Conservation (phyloP, 2,888 invertebrate species). For the Hypena proboscidalis region DNA sequence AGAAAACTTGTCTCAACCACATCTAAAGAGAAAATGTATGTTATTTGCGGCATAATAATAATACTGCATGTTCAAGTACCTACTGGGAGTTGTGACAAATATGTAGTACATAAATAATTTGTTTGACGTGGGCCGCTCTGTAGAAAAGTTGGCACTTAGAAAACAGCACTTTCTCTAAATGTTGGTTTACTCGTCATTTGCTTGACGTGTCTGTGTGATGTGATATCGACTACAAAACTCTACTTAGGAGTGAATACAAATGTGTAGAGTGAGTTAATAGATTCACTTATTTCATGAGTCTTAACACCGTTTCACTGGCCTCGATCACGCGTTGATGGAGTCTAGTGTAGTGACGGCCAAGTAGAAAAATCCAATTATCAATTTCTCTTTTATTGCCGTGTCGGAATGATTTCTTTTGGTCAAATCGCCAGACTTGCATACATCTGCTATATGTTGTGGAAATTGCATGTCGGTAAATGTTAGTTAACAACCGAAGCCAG, state of each 20-base stretch:
- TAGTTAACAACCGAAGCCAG: not conserved
- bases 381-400: conserved; percentile 38
- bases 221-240: conserved; percentile 19
- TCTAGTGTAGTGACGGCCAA: conserved; percentile 34
- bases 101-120: conserved; percentile 17
- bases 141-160: conserved; percentile 22
- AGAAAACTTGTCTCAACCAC: not conserved
- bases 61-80: not conserved
- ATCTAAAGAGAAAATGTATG: not conserved
- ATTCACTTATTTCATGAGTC: conserved; percentile 40
- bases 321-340: conserved; percentile 39
- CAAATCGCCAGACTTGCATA: conserved; percentile 6
- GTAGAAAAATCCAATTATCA: conserved; percentile 44
- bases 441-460: not conserved
- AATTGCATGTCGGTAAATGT: not conserved
- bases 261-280: conserved; percentile 32
- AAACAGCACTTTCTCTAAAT: conserved; percentile 29
- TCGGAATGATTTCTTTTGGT: conserved; percentile 13
- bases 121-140: conserved; percentile 7
- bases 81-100: conserved; percentile 4
- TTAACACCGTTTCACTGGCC: conserved; percentile 48
- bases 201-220: conserved; percentile 9
- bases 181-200: conserved; percentile 18
- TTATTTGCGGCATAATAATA: not conserved
- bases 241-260: conserved; percentile 24